Conservation (phyloP, 2,113 vertebrate genomes). For the Oenanthe oenanthe region DNA sequence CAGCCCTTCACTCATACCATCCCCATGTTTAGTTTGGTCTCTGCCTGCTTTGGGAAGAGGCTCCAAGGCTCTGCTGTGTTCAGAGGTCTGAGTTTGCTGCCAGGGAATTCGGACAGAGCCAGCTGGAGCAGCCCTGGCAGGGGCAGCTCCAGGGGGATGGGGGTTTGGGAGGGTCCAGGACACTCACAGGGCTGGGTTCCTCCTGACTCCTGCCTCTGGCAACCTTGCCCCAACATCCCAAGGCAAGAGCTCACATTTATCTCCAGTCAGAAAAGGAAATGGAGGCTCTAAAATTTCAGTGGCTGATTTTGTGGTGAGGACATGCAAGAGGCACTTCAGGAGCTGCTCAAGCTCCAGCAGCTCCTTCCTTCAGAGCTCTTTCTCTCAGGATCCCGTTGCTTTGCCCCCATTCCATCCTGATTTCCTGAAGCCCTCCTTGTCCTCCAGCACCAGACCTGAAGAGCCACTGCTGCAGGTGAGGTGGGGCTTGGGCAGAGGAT, state of each 20-base stretch:
- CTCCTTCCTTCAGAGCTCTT: not conserved
- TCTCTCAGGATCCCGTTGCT: not conserved
- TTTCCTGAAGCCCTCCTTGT: not conserved
- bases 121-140: not conserved
- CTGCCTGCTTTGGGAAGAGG: not conserved
- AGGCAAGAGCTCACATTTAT: not conserved
- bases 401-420: not conserved
- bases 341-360: not conserved
- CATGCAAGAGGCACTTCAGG: not conserved
- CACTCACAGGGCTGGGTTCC: not conserved
- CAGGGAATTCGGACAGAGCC: not conserved
- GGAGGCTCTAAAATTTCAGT: not conserved
- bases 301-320: not conserved
- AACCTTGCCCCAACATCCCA: not conserved
- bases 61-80: not conserved
- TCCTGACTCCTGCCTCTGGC: rapidly evolving
- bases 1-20: not conserved
- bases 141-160: not conserved
- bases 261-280: not conserved
- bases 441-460: not conserved
- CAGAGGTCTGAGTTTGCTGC: not conserved
- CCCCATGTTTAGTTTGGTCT: not conserved
- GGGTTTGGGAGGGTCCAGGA: not conserved
- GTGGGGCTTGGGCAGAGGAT: not conserved
- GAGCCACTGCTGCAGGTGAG: not conserved